phyloP scores from a whole-genome alignment of 2,113 vertebrate genomes.

The Microtus richardsoni region DNA sequence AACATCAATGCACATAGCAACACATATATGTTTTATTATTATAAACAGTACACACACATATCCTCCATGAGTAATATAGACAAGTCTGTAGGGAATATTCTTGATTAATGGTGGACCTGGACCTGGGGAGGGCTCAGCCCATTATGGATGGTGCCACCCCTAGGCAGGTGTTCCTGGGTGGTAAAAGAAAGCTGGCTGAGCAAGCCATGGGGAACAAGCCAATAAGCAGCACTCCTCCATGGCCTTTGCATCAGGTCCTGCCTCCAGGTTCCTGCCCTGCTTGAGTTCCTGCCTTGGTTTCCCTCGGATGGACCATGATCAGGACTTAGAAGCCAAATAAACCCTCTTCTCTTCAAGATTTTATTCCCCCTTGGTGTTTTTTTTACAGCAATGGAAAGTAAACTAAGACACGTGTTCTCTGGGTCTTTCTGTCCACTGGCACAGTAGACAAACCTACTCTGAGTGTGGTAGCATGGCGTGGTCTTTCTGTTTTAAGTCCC shows the following conservation, averaged over 20 bases:
- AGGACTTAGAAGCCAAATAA: background rate
- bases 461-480: background rate
- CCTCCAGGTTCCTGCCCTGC: background rate
- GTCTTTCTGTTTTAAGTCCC: background rate
- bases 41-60: too few relatives aligned
- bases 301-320: background rate
- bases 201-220: background rate
- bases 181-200: background rate
- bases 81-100: background rate
- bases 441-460: background rate
- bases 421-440: background rate
- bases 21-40: too few relatives aligned
- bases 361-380: background rate
- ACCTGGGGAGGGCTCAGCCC: background rate
- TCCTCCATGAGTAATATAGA: background rate
- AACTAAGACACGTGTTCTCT: background rate
- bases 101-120: background rate
- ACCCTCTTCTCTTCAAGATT: background rate
- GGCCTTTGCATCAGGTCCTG: background rate
- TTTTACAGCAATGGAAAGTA: background rate
- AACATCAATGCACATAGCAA: too few relatives aligned
- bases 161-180: background rate
- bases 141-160: background rate
- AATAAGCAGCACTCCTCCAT: background rate
- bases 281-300: background rate